Evolutionary conservation across 2,113 vertebrate genomes (phyloP).

Genomic region (Tragulus kanchil): DNA sequence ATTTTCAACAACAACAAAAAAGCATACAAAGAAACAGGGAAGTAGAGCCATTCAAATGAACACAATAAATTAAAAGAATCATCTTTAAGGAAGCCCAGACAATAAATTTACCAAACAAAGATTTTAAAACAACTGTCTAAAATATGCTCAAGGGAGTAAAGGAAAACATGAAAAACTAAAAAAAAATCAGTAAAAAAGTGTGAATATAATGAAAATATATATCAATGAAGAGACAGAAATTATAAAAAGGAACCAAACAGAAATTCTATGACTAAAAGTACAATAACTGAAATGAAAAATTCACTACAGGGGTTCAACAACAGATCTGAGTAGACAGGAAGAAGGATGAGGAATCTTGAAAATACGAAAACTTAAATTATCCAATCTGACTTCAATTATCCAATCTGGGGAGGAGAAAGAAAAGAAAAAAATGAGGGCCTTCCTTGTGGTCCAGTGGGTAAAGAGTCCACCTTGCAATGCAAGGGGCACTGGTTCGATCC

Average conservation of each 20-base stretch:
- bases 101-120: neutral
- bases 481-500: too few relatives aligned
- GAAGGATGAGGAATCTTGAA: neutral
- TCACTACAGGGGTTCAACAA: neutral
- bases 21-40: neutral
- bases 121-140: neutral
- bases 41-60: neutral
- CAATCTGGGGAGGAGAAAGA: neutral
- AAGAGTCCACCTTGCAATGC: too few relatives aligned
- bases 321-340: neutral
- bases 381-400: too few relatives aligned
- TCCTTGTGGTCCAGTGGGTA: too few relatives aligned
- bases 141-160: neutral
- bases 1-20: neutral
- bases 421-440: too few relatives aligned
- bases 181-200: neutral
- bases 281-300: neutral
- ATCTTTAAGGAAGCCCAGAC: neutral
- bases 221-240: neutral
- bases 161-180: neutral
- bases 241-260: conserved; percentile 6
- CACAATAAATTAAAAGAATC: neutral
- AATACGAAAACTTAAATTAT: neutral
- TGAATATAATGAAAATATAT: neutral
- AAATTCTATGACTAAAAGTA: neutral